phyloP scores from a whole-genome alignment of 2,113 vertebrate species.

The Pavo muticus region DNA sequence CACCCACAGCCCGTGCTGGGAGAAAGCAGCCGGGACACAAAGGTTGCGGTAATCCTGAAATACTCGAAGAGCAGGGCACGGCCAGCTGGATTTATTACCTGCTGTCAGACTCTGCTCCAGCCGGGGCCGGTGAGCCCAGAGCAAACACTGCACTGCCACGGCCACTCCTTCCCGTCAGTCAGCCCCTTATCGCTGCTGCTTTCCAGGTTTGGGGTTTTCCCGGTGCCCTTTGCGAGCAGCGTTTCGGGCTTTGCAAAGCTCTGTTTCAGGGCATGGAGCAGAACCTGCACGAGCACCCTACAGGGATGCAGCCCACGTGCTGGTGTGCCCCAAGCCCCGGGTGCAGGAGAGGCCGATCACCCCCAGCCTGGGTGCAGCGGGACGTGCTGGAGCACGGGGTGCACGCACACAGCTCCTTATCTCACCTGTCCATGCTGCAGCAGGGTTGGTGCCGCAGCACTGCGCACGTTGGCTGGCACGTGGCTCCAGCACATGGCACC shows the following conservation, averaged over 20 bases:
- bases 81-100: background rate
- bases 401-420: background rate
- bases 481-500: background rate
- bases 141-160: background rate
- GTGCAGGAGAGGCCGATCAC: background rate
- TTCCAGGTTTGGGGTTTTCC: background rate
- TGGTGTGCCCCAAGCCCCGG: background rate
- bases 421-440: background rate
- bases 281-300: background rate
- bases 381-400: rapidly evolving
- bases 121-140: rapidly evolving
- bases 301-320: background rate
- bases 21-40: background rate
- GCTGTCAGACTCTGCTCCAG: background rate
- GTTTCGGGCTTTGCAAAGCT: rapidly evolving
- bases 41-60: background rate
- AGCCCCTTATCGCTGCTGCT: rapidly evolving
- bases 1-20: background rate
- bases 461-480: rapidly evolving
- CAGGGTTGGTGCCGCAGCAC: rapidly evolving
- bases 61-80: background rate
- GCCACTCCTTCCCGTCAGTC: background rate
- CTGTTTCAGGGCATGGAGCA: background rate
- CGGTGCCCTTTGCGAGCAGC: background rate
- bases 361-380: no score